phyloP scores from a whole-genome alignment of 2,888 invertebrate species.

The Macroteleia sp. region DNA sequence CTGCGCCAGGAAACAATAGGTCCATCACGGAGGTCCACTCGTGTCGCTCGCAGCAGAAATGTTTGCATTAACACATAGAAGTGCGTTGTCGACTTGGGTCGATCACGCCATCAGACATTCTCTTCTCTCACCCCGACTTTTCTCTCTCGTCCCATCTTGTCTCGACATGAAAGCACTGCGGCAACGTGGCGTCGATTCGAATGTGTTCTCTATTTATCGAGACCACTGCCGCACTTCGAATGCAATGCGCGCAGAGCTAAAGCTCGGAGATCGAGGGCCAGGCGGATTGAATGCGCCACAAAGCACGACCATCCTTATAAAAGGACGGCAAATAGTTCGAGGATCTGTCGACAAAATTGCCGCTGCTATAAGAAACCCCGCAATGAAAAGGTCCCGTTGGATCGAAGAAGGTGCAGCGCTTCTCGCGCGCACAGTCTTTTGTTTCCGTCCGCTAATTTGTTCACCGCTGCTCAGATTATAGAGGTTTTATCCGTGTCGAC shows the following conservation, averaged over 20 bases:
- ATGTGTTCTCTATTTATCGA: constrained; percentile 52
- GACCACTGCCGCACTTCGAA: constrained; percentile 23
- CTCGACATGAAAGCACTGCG: constrained; percentile 53
- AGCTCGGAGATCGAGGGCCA: constrained; percentile 40
- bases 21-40: constrained; percentile 51
- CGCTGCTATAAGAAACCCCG: constrained; percentile 20
- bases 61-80: constrained; percentile 72
- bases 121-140: constrained; percentile 36
- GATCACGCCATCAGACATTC: constrained; percentile 48
- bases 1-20: constrained; percentile 32
- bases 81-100: constrained; percentile 40
- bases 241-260: constrained; percentile 23
- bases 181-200: constrained; percentile 47
- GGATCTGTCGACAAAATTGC: constrained; percentile 38
- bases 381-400: constrained; percentile 14
- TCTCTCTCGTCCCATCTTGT: constrained; percentile 45
- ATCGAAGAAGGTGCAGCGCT: constrained; percentile 15
- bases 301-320: neutral
- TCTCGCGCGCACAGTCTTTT: constrained; percentile 14
- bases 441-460: constrained; percentile 37
- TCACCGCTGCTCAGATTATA: constrained; percentile 32
- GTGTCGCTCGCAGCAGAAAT: constrained; percentile 71
- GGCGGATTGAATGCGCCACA: constrained; percentile 31
- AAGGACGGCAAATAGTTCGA: constrained; percentile 43
- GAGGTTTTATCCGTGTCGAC: constrained; percentile 17